A percentile compares a stretch with the other conserved stretches of the same genome.
Evolutionary conservation across 2,888 invertebrate genomes (phyloP).

Genomic region (Phortica magna): DNA sequence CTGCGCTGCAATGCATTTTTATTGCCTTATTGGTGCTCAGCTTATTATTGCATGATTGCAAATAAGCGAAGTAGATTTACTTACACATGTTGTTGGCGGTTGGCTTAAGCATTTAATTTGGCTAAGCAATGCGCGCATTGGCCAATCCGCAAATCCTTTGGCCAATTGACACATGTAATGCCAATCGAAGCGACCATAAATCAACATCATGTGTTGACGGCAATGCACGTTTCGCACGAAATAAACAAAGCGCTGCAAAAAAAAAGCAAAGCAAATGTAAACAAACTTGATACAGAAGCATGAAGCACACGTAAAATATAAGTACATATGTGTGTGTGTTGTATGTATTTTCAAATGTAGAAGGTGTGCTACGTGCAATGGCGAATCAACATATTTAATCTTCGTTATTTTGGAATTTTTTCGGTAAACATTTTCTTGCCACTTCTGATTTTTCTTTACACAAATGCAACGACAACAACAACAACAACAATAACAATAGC

Average conservation of each 20-base stretch:
- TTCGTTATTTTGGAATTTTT: conserved; percentile 73
- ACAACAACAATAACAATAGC: conserved; percentile 30
- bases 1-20: not conserved
- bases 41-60: no score
- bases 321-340: no score
- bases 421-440: conserved; percentile 49
- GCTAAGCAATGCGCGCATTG: no score
- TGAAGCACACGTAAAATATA: conserved; percentile 64
- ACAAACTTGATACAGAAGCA: conserved; percentile 38
- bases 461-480: conserved; percentile 64
- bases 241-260: not conserved
- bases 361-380: conserved; percentile 65
- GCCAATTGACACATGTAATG: conserved; percentile 7
- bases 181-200: conserved; percentile 8
- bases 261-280: not conserved
- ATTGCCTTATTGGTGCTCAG: not conserved
- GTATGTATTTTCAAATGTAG: conserved; percentile 55
- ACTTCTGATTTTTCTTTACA: conserved; percentile 47
- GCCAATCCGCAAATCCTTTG: not conserved
- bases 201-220: not conserved
- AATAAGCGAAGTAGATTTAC: no score
- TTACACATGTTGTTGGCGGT: no score
- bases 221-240: no score
- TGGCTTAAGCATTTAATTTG: no score
- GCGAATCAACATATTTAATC: conserved; percentile 64